Evolutionary conservation across 2,797 vertebrate species (phyloP).

Genomic region (Otolemur crassicaudatus): DNA sequence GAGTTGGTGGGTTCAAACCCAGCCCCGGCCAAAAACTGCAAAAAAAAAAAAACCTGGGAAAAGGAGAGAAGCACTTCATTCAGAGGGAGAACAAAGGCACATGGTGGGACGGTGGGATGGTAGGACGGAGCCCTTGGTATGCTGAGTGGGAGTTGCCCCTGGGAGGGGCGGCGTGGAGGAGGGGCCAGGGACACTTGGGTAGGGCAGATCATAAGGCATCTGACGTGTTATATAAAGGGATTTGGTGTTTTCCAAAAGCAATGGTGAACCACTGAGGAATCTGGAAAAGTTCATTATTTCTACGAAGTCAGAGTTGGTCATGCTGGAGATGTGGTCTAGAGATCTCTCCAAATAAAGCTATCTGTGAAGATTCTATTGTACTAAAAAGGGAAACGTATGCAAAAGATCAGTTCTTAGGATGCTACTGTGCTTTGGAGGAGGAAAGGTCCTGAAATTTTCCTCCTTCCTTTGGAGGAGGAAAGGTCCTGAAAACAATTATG

Average conservation of each 20-base stretch:
- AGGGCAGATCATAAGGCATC: background rate
- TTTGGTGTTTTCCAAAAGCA: background rate
- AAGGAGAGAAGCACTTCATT: background rate
- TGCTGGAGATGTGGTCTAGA: background rate
- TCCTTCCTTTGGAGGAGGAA: background rate
- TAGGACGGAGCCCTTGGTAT: rapidly evolving
- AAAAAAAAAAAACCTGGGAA: background rate
- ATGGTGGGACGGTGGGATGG: rapidly evolving
- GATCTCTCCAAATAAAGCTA: background rate
- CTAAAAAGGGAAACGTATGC: background rate
- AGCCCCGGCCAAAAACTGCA: no score
- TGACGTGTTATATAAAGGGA: background rate
- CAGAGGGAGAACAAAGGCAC: background rate
- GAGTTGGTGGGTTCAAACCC: no score
- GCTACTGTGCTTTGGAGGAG: background rate
- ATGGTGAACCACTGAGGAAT: background rate
- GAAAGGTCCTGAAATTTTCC: background rate
- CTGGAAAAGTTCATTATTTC: background rate
- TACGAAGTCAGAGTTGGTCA: background rate
- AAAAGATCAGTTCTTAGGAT: background rate
- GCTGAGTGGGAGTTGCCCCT: background rate
- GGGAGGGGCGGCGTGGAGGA: background rate
- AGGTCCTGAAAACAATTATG: background rate
- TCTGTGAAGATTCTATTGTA: background rate
- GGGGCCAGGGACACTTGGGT: background rate